Conservation (phyloP, 2,797 vertebrate species). For the Argyrosomus regius region DNA sequence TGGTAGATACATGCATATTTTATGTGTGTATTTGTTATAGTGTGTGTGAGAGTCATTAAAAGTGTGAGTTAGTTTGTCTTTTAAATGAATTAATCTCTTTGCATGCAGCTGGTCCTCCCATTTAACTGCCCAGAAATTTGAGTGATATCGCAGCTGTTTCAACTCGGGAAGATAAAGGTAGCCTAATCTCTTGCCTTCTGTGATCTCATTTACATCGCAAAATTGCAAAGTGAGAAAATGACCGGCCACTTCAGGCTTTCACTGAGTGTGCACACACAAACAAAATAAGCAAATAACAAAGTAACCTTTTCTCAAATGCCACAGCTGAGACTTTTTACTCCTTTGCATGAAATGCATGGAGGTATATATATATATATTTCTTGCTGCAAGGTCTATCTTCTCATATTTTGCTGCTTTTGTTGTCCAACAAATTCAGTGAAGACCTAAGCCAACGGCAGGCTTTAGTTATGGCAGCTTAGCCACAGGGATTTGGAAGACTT, state of each 20-base stretch:
- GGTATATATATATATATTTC: constrained; percentile 50
- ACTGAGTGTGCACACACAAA: constrained; percentile 35
- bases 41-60: constrained; percentile 8
- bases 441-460: constrained; percentile 60
- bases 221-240: constrained; percentile 58
- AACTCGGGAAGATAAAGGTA: constrained; percentile 23
- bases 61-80: constrained; percentile 15
- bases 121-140: constrained; percentile 48
- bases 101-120: constrained; percentile 34
- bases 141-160: constrained; percentile 56
- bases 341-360: constrained; percentile 49
- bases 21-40: not conserved
- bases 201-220: constrained; percentile 61
- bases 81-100: constrained; percentile 28
- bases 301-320: constrained; percentile 77
- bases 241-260: constrained; percentile 39
- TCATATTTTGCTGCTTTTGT: constrained; percentile 63
- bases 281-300: constrained; percentile 61
- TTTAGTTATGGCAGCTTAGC: constrained; percentile 79
- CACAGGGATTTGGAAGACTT: constrained; percentile 69
- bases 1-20: not conserved
- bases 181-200: constrained; percentile 47
- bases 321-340: constrained; percentile 60
- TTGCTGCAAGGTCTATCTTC: constrained; percentile 35
- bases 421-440: constrained; percentile 63